Conservation (phyloP, 2,113 vertebrate species). For the Oreochromis niloticus region DNA sequence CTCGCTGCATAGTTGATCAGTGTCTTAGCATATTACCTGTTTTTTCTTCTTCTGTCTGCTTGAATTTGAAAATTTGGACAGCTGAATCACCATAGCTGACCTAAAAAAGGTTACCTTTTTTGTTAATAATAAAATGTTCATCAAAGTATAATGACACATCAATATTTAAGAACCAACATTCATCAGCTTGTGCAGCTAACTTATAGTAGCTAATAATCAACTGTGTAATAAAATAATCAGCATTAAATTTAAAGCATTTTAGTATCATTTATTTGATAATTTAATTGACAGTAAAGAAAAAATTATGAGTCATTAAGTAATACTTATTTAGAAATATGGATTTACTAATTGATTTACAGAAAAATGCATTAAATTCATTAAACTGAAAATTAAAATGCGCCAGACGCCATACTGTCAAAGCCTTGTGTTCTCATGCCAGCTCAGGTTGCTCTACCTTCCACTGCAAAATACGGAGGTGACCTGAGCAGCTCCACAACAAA, state of each 20-base stretch:
- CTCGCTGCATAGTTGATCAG: neutral
- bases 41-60: neutral
- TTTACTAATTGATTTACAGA: neutral
- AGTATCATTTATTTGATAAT: neutral
- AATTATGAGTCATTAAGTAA: neutral
- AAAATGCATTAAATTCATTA: neutral
- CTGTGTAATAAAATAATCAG: neutral
- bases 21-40: neutral
- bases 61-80: neutral
- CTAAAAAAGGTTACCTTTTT: neutral
- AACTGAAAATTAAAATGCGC: neutral
- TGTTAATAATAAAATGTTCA: neutral
- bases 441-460: neutral
- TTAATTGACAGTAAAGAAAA: neutral
- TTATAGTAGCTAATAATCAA: neutral
- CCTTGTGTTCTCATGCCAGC: neutral
- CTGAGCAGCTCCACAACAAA: neutral
- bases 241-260: neutral
- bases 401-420: neutral
- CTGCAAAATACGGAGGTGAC: neutral
- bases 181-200: neutral
- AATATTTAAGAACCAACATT: neutral
- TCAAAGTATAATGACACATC: neutral
- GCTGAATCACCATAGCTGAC: neutral
- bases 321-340: neutral